Conservation (phyloP, 2,797 vertebrate species). For the Limosa lapponica region DNA sequence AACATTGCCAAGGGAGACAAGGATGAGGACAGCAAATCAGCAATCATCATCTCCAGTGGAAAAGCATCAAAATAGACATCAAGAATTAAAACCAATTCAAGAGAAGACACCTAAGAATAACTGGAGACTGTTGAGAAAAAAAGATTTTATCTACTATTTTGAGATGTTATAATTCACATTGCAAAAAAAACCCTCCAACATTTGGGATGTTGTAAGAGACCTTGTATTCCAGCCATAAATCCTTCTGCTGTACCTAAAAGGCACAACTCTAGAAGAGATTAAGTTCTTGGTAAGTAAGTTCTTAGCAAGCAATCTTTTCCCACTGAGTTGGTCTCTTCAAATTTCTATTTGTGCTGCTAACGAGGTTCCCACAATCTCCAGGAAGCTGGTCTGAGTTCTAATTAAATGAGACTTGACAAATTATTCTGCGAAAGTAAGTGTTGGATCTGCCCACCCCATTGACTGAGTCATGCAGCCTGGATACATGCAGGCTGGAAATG, state of each 20-base stretch:
- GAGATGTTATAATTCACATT: neutral
- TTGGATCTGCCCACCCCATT: conserved; percentile 45
- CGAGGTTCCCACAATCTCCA: conserved; percentile 67
- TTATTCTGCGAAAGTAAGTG: conserved; percentile 59
- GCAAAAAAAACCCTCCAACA: neutral
- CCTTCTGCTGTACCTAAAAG: conserved; percentile 32
- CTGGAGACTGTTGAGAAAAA: neutral
- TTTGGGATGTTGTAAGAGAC: neutral
- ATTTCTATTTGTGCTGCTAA: conserved; percentile 66
- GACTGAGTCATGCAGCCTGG: conserved; percentile 4
- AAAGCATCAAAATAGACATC: neutral
- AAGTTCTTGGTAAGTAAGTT: conserved; percentile 61
- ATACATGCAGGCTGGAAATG: conserved; percentile 25
- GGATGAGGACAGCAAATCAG: neutral
- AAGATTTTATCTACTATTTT: neutral
- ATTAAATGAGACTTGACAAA: conserved; percentile 60
- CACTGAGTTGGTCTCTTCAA: conserved; percentile 57
- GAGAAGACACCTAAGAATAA: neutral
- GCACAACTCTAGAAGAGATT: conserved; percentile 25
- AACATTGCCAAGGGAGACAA: neutral
- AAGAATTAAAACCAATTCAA: neutral
- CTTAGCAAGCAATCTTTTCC: conserved; percentile 63
- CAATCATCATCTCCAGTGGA: neutral
- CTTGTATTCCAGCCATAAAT: neutral
- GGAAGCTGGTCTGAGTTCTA: conserved; percentile 62